A percentile compares a stretch with the other conserved stretches of the same genome.
These are phyloP conservation scores for Vidua macroura DNA, from an alignment of 2,113 vertebrate genomes.

Conservation along the genomic window DNA sequence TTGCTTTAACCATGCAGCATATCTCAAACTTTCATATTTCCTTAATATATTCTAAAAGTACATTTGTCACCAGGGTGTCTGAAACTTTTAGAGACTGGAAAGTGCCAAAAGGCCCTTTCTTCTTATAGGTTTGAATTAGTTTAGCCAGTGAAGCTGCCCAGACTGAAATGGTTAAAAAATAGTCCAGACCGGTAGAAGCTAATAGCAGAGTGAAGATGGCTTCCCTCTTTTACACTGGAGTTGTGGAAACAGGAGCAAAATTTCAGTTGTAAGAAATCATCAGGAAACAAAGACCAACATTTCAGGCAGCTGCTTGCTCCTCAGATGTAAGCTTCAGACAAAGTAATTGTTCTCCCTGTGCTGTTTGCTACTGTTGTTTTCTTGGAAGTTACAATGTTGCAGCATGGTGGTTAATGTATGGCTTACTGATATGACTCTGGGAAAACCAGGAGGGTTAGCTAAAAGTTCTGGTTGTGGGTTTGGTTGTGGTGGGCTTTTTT, in stretches of 20 bases:
- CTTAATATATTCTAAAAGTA: not conserved
- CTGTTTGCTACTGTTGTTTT: not conserved
- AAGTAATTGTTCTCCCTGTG: not conserved
- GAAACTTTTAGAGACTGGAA: not conserved
- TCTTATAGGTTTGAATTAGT: not conserved
- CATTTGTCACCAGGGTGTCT: not conserved
- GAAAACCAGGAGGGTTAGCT: not conserved
- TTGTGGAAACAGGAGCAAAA: not conserved
- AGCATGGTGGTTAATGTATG: not conserved
- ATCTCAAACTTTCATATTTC: not conserved
- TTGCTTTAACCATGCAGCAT: not conserved
- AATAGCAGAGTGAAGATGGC: not conserved
- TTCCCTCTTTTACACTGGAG: not conserved
- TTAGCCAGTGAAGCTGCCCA: not conserved
- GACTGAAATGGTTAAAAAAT: constrained; percentile 11
- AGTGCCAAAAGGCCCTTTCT: not conserved
- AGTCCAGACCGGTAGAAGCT: not conserved
- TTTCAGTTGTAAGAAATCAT: not conserved
- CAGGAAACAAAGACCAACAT: not conserved
- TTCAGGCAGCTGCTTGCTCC: not conserved
- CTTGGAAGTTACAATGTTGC: not conserved
- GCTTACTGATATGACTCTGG: not conserved
- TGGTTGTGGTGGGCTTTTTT: rapidly evolving
- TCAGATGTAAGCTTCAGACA: not conserved
- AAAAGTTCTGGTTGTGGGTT: not conserved